Evolutionary conservation across 37 sponge, comb jelly and placozoan genomes (phyloP).

Genomic region (Corticium candelabrum): DNA sequence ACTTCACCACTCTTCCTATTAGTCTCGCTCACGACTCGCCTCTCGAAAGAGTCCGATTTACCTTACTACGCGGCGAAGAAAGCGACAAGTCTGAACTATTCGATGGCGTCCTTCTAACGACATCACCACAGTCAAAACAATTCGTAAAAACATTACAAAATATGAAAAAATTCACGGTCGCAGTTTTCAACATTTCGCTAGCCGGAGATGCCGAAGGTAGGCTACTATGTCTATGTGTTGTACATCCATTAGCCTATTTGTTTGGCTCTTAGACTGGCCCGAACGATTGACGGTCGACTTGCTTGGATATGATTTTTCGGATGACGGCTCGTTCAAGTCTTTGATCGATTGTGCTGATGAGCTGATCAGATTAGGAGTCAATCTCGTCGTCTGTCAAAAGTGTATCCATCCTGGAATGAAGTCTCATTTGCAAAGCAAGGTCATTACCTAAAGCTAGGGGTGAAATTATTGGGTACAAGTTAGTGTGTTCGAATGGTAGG

Average conservation of each 20-base stretch:
- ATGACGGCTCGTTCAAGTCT: background rate
- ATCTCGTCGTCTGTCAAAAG: background rate
- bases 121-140: too few relatives aligned
- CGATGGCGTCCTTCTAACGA: too few relatives aligned
- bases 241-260: too few relatives aligned
- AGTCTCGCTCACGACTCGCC: background rate
- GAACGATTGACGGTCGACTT: background rate
- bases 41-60: background rate
- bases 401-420: background rate
- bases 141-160: too few relatives aligned
- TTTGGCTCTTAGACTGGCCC: too few relatives aligned
- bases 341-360: background rate
- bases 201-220: background rate
- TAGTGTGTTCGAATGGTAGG: background rate
- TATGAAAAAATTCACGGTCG: background rate
- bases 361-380: background rate
- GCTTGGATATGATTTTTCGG: background rate
- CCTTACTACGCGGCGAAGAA: too few relatives aligned
- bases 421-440: background rate
- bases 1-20: background rate
- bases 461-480: background rate
- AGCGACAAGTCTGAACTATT: too few relatives aligned
- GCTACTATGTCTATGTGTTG: too few relatives aligned
- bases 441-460: background rate
- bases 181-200: background rate